A percentile compares a stretch with the other conserved stretches of the same genome.
Evolutionary conservation across 1,140 invertebrate genomes (phyloP).

Genomic region (Wiebesia pumilae): DNA sequence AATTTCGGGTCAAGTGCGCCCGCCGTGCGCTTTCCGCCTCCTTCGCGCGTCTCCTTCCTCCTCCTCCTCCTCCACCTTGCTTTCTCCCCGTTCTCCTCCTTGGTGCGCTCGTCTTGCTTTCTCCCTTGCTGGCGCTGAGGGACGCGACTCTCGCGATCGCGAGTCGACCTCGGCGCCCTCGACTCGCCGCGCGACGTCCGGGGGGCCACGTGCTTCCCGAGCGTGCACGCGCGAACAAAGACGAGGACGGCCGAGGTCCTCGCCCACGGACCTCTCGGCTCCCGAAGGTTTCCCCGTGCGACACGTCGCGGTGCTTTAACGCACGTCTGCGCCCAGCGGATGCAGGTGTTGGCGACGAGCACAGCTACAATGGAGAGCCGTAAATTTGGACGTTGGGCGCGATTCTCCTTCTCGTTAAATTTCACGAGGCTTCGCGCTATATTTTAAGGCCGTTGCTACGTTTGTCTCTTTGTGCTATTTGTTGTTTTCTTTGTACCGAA

Average conservation of each 20-base stretch:
- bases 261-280: no score
- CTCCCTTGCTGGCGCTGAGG: neutral
- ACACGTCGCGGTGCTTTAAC: no score
- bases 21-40: constrained; percentile 34
- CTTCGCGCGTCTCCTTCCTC: constrained; percentile 44
- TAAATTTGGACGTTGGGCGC: neutral
- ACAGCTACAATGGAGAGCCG: neutral
- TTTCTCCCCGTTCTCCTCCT: no score
- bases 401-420: neutral
- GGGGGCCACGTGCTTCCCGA: neutral
- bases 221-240: neutral
- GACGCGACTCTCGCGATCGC: neutral
- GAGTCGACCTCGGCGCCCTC: no score
- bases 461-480: neutral
- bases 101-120: neutral
- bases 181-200: no score
- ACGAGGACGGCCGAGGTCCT: no score
- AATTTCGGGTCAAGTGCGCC: constrained; percentile 54
- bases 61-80: neutral
- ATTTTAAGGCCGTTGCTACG: neutral
- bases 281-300: no score
- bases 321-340: neutral
- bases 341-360: neutral
- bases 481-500: neutral
- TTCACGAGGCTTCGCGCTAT: neutral